phyloP scores from a whole-genome alignment of 1,140 invertebrate genomes.

The Drosophila nannoptera region DNA sequence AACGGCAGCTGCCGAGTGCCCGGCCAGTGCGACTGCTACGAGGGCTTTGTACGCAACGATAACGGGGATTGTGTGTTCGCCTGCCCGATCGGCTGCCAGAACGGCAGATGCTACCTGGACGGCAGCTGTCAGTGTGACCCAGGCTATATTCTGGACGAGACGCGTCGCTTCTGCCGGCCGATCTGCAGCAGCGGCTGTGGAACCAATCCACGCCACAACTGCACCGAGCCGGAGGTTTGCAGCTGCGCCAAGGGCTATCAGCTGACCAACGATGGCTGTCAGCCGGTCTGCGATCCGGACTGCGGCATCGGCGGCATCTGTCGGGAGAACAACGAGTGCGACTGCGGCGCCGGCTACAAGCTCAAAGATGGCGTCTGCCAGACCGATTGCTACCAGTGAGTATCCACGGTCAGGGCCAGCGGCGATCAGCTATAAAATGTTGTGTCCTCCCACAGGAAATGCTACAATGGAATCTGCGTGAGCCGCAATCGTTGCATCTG shows the following conservation, averaged over 20 bases:
- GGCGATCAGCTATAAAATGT: neutral
- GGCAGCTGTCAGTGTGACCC: conserved; percentile 82
- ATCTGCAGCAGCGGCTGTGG: conserved; percentile 79
- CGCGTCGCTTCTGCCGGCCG: conserved; percentile 79
- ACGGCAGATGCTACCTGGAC: conserved; percentile 80
- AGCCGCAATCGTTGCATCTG: conserved; percentile 72
- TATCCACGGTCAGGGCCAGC: conserved; percentile 1
- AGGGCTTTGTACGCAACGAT: conserved; percentile 80
- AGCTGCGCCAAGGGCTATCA: conserved; percentile 67
- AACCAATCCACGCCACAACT: conserved; percentile 62
- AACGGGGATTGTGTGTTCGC: conserved; percentile 73
- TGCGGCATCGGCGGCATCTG: conserved; percentile 71
- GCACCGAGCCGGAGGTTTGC: conserved; percentile 72
- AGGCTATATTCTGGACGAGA: conserved; percentile 82
- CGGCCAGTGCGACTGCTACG: conserved; percentile 81
- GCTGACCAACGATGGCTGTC: conserved; percentile 65
- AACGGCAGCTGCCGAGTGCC: conserved; percentile 82
- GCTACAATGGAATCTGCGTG: conserved; percentile 70
- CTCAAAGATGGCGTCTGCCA: conserved; percentile 68
- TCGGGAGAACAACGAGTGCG: conserved; percentile 59
- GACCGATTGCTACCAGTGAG: conserved; percentile 73
- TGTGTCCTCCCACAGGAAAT: conserved; percentile 49
- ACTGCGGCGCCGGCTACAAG: conserved; percentile 58
- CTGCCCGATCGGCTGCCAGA: conserved; percentile 73
- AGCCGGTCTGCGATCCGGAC: conserved; percentile 68